Base-by-base conservation (phyloP, 2,888 invertebrate genomes). In the Scaptomyza caliginosa region DNA sequence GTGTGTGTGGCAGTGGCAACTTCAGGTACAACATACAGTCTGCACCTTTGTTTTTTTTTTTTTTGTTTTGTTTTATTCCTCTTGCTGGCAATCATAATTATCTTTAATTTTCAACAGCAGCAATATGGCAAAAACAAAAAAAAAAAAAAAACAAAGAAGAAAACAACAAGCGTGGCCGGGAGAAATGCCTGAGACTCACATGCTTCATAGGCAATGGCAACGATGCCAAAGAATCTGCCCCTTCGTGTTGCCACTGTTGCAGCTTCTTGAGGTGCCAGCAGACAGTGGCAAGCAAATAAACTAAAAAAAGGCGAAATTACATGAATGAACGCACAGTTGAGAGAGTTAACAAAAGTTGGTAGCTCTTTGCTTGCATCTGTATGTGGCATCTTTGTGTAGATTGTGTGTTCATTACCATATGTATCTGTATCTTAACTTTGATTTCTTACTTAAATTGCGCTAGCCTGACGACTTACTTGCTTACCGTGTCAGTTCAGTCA, bases 81-180 rank as follows among this genome's bases (percentile, higher is more conserved):
- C 52, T 73, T 72, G 80, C 42, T 69, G 75, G 82, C 76, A 81
- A 77, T 77, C 77, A 77, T 82, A 77, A 77, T 77, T 77, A 77
- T 77, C 77, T 77, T 81, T 75, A 78, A 81, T 81, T 77, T 63
- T 43, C 39, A 45, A 59, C 51, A 71, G 45, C 32, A 52, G 24
- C 30, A 52, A 62, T 17, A 52, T 32, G 45, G 46, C n/a, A 50
- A 60, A 52, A 54, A 19, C 8, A 13, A 46, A 46, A 13, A 13
- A 3, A 1, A 3, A 11, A n/a, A 19, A 48, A 56, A 49, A 38
- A 16, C 34, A 13, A 3, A 16, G 23, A 10, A 42, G 24, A 7
- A 40, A 40, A 13, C 43, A 52, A 17, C n/a, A 7, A 51, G 32
- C 23, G 23, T 16, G 26, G 28, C 6, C 11, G 17, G 40, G 13